Evolutionary conservation across 2,888 invertebrate genomes (phyloP).

Genomic region (Ormyrus nitidulus): DNA sequence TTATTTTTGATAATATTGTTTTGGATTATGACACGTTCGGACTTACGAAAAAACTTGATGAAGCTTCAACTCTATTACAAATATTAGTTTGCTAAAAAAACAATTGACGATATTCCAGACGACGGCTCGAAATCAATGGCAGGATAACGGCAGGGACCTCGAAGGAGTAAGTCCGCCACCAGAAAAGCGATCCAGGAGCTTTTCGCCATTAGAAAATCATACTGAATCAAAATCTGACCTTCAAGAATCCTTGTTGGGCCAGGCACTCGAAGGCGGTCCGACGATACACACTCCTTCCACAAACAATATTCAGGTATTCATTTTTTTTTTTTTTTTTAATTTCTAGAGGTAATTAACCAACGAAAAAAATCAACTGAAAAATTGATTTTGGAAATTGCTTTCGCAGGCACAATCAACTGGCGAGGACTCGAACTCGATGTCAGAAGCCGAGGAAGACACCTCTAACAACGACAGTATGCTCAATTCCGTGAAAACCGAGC

Average conservation of each 20-base stretch:
- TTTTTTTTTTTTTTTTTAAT: too few species aligned
- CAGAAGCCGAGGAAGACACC: constrained; percentile 73
- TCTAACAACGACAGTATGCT: constrained; percentile 85
- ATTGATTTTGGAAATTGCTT: background rate
- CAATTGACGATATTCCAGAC: constrained; percentile 71
- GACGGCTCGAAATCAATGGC: constrained; percentile 81
- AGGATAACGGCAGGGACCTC: constrained; percentile 77
- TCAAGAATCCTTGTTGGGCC: constrained; percentile 84
- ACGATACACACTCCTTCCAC: constrained; percentile 78
- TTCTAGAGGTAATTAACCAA: too few species aligned
- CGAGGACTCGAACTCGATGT: constrained; percentile 86
- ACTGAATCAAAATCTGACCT: constrained; percentile 78
- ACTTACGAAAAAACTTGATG: too few species aligned
- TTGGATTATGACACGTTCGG: too few species aligned
- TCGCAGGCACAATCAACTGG: constrained; percentile 83
- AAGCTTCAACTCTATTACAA: too few species aligned
- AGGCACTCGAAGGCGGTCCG: constrained; percentile 86
- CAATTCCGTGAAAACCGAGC: constrained; percentile 86
- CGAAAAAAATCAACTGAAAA: too few species aligned
- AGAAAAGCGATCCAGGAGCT: constrained; percentile 74
- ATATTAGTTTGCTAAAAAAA: too few species aligned
- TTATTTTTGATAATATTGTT: too few species aligned
- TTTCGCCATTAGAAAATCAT: constrained; percentile 71
- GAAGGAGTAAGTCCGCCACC: constrained; percentile 79
- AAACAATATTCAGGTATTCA: constrained; percentile 72